Percentiles rank a stretch among this genome's conserved stretches.
Evolutionary conservation across 2,113 vertebrate genomes (phyloP).

Genomic region (Colaptes auratus): DNA sequence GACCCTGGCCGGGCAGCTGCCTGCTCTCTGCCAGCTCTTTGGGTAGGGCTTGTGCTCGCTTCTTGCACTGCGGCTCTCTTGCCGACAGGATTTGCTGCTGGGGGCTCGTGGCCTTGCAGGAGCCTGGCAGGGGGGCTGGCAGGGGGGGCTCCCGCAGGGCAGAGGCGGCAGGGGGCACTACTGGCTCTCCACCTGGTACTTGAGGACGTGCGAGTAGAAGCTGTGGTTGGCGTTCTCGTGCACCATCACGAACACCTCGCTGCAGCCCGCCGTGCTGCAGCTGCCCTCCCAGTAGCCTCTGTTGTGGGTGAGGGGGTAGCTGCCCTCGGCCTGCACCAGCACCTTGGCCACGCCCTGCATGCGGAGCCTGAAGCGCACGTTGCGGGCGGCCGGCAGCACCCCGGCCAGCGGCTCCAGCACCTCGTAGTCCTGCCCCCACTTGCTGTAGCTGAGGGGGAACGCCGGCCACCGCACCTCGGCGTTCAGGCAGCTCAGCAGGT

Average conservation of each 20-base stretch:
- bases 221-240: constrained; percentile 80
- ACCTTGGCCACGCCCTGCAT: constrained; percentile 77
- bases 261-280: constrained; percentile 78
- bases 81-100: background rate
- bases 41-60: background rate
- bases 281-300: constrained; percentile 80
- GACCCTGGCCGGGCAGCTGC: background rate
- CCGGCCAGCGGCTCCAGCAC: constrained; percentile 80
- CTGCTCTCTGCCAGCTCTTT: background rate
- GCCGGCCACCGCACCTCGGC: constrained; percentile 77
- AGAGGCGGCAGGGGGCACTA: constrained; percentile 1
- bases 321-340: constrained; percentile 72
- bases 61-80: constrained; percentile 15
- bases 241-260: constrained; percentile 80
- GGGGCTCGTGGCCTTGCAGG: background rate
- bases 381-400: constrained; percentile 76
- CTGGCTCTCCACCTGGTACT: constrained; percentile 76
- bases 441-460: constrained; percentile 77
- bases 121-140: background rate
- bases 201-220: constrained; percentile 79
- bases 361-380: constrained; percentile 78
- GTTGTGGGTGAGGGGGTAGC: constrained; percentile 67
- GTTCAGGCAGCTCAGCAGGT: constrained; percentile 81
- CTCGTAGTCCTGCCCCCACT: constrained; percentile 79
- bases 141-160: background rate